Percentiles rank a stretch among this genome's conserved stretches.
phyloP scores from a whole-genome alignment of 1,140 invertebrate species.

The Zaprionus davidi region DNA sequence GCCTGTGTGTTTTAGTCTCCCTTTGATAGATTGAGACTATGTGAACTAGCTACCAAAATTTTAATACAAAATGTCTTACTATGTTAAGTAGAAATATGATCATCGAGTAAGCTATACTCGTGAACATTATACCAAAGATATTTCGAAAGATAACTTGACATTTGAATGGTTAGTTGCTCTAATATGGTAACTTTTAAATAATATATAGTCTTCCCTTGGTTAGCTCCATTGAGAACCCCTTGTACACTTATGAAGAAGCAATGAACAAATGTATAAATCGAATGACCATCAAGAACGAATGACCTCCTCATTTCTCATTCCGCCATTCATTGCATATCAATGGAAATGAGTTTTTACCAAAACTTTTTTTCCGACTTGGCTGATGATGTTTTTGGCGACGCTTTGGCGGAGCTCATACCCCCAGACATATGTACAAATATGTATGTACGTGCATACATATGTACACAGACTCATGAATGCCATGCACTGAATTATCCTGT shows the following conservation, averaged over 20 bases:
- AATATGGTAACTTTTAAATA: too few species aligned
- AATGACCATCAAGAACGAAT: slow-evolving; percentile 27
- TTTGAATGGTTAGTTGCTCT: too few species aligned
- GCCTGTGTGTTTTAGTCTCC: too few species aligned
- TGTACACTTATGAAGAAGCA: background rate
- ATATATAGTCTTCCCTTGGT: too few species aligned
- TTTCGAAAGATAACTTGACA: too few species aligned
- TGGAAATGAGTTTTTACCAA: slow-evolving; percentile 69
- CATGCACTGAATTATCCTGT: slow-evolving; percentile 51
- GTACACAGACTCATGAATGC: slow-evolving; percentile 57
- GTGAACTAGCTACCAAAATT: too few species aligned
- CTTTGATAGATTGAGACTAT: too few species aligned
- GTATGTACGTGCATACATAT: slow-evolving; percentile 14
- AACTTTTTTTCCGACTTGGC: slow-evolving; percentile 52
- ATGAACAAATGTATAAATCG: slow-evolving; percentile 13
- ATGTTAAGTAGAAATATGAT: too few species aligned
- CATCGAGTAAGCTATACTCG: too few species aligned
- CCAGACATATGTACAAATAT: slow-evolving; percentile 34
- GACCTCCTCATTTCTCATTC: slow-evolving; percentile 21
- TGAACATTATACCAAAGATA: too few species aligned
- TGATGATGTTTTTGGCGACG: slow-evolving; percentile 74
- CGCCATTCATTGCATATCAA: slow-evolving; percentile 73
- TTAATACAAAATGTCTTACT: too few species aligned
- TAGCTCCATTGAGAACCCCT: too few species aligned
- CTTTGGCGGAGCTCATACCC: slow-evolving; percentile 57